phyloP scores from a whole-genome alignment of 1,140 invertebrate species.

The Patella vulgata region DNA sequence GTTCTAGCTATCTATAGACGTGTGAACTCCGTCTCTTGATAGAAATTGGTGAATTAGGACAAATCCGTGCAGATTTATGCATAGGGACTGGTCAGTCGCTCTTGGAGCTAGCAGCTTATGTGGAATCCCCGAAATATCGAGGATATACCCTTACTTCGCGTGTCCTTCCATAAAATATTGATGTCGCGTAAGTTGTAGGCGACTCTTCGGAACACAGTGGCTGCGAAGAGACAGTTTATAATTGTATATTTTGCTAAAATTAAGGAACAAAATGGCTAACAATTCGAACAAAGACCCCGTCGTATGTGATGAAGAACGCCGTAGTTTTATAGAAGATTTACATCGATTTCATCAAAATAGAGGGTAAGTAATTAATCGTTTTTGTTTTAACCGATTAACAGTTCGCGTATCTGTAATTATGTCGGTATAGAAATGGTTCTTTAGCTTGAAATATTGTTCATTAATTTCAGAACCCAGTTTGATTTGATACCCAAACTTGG shows the following conservation, averaged over 20 bases:
- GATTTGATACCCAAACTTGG: slow-evolving; percentile 82
- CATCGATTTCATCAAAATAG: slow-evolving; percentile 84
- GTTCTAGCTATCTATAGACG: too few species aligned
- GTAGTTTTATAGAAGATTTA: slow-evolving; percentile 81
- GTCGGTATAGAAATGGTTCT: slow-evolving; percentile 3
- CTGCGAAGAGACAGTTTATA: slow-evolving; percentile 16
- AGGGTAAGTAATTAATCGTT: slow-evolving; percentile 74
- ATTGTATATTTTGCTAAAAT: slow-evolving; percentile 26
- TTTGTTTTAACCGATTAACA: too few species aligned
- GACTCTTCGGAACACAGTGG: slow-evolving; percentile 18
- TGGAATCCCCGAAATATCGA: slow-evolving; percentile 60
- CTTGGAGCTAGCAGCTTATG: slow-evolving; percentile 20
- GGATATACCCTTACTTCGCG: slow-evolving; percentile 57
- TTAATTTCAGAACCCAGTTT: slow-evolving; percentile 77
- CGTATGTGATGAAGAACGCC: slow-evolving; percentile 77
- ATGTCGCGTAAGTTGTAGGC: slow-evolving; percentile 39
- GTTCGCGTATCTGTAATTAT: too few species aligned
- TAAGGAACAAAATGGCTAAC: slow-evolving; percentile 72
- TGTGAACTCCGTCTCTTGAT: too few species aligned
- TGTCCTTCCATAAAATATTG: slow-evolving; percentile 48
- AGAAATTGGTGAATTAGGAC: too few species aligned
- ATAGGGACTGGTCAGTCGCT: too few species aligned
- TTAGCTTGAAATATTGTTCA: background rate
- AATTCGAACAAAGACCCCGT: slow-evolving; percentile 78
- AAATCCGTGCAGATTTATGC: too few species aligned